Evolutionary conservation across 1,140 invertebrate species (phyloP).

Genomic region (Bombus ignitus): DNA sequence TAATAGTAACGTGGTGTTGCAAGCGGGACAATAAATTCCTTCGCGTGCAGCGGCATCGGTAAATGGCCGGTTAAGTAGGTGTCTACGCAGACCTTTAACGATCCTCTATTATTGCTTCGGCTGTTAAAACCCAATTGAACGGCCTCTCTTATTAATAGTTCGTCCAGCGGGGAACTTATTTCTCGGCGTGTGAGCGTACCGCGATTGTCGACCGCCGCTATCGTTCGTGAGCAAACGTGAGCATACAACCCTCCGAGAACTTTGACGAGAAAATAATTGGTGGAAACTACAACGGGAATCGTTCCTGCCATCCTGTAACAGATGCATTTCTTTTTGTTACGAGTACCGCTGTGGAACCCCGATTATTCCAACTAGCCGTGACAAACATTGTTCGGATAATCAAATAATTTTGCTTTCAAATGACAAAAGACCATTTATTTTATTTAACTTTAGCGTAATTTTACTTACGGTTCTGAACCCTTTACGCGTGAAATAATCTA

Average conservation of each 20-base stretch:
- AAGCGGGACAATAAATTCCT: conserved; percentile 48
- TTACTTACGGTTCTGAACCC: too few relatives aligned
- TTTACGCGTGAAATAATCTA: too few relatives aligned
- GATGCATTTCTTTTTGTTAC: too few relatives aligned
- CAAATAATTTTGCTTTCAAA: too few relatives aligned
- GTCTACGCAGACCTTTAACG: conserved; percentile 53
- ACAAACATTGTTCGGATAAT: too few relatives aligned
- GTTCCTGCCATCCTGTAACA: too few relatives aligned
- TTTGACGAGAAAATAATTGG: conserved; percentile 60
- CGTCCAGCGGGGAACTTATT: conserved; percentile 19
- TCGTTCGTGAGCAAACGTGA: not conserved
- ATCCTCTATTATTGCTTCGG: conserved; percentile 54
- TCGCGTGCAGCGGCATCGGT: conserved; percentile 47
- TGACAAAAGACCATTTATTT: too few relatives aligned
- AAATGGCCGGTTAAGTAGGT: conserved; percentile 53
- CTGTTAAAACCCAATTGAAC: conserved; percentile 55
- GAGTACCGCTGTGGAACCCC: too few relatives aligned
- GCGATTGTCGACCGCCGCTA: conserved; percentile 5
- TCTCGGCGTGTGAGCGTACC: conserved; percentile 13
- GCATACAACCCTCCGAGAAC: not conserved
- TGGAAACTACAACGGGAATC: conserved; percentile 31
- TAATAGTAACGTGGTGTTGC: conserved; percentile 28
- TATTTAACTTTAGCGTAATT: too few relatives aligned
- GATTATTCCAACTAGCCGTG: too few relatives aligned
- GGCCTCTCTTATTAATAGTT: conserved; percentile 45